Base-by-base conservation (phyloP, 92 coral and sea anemone genomes). In the Actinernus sp. region DNA sequence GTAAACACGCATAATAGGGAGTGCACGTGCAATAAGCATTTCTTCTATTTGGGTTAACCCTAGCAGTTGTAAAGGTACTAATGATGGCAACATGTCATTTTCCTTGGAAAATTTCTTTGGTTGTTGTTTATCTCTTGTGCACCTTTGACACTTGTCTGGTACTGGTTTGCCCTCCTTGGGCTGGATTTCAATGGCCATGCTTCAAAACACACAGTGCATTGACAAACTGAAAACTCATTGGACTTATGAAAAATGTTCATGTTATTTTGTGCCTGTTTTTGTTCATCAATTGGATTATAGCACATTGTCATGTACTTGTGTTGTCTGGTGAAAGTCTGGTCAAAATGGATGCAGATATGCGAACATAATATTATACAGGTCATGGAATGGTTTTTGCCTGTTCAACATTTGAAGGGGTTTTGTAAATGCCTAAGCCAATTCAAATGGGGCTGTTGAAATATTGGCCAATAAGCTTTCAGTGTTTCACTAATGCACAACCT, bases 81-180 rank as follows among this genome's bases (percentile, higher is more conserved):
- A n/a, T n/a, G n/a, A n/a, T n/a, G 92, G 92, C 19, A 86, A 45
- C 91, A 84, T 84, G 33, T 60, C 71, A 63, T 86, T 86, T 50
- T 79, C 74, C 51, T 65, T 73, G 36, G 87, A 86, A 67, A 79
- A 86, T 31, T 67, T 86, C 28, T 79, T 72, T 49, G 78, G 73
- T 10, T 37, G 61, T 86, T 61, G 54, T 40, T 79, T 86, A 31
- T 86, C 87, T 23, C 69, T 49, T 21, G 68, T 61, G 55, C 92
- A 86, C 58, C 83, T 75, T 23, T 18, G 7, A 63, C 92, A 86
- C 43, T 68, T 53, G 33, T 76, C 62, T 4, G 65, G 21, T 20
- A n/a, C n/a, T n/a, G n/a, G n/a, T 30, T 16, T 18, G 25, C 7
- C 11, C 29, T 29, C 25, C 49, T 45, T 46, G 73, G 71, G 1